Base-by-base conservation (phyloP, 2,797 vertebrate species). In the Epinephelus malabaricus region DNA sequence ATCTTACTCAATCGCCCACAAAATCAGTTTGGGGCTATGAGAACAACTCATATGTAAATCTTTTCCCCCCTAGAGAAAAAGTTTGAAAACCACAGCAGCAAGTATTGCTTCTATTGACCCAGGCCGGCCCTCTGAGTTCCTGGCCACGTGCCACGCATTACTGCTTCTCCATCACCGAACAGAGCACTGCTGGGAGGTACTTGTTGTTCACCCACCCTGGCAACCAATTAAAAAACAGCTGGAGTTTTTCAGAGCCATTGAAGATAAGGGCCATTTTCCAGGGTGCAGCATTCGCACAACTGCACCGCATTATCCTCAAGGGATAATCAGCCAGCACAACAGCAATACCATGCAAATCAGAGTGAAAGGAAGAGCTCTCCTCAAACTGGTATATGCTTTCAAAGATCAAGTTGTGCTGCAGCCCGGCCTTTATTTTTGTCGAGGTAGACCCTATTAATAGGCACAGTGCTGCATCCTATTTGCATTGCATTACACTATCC, bases 221-320 rank as follows among this genome's bases (percentile, higher is more conserved):
- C 85, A 92, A 75, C 88, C 93, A 93, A 92, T 94, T 93, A 93
- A 91, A 91, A 92, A 93, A 91, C 92, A 93, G 92, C 91, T 94
- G 91, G 91, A 93, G 87, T 94, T 92, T 89, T 85, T 86, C 87
- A 87, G 83, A 92, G 88, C 90, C 90, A 89, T 86, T 91, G 91
- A 93, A 92, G 89, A 93, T 94, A 91, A 92, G 91, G 86, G 88
- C 87, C 69, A 72, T 91, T 90, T 91, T 93, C 89, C 65, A 27
- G 90, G 86, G 88, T 87, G 83, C 85, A 80, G 86, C 81, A 76
- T 87, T 89, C 76, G 56, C 91, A 91, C 87, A 92, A 91, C 85
- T 75, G 87, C 83, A 60, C 67, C 84, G 56, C 83, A 89, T 92
- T 91, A 90, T 91, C 90, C 89, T 82, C 88, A 15, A 77, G 90